phyloP scores from a whole-genome alignment of 2,888 invertebrate genomes.

The Bellardia bayeri region DNA sequence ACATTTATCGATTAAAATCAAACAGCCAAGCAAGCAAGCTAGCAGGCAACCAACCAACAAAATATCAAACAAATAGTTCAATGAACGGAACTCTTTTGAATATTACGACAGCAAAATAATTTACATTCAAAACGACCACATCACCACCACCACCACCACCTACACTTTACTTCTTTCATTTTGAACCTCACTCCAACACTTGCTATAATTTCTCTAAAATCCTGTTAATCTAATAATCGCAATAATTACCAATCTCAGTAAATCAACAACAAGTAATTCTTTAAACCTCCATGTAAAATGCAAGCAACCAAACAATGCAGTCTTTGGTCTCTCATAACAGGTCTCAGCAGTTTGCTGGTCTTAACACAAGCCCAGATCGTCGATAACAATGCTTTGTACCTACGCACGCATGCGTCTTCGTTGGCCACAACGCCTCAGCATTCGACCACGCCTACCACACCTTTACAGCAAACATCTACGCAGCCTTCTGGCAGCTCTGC shows the following conservation, averaged over 20 bases:
- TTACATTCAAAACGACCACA: conserved; percentile 36
- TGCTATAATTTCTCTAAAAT: not conserved
- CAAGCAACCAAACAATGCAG: conserved; percentile 83
- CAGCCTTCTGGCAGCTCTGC: conserved; percentile 74
- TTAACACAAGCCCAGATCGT: conserved; percentile 75
- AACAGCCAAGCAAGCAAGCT: conserved; percentile 24
- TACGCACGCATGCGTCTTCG: conserved; percentile 31
- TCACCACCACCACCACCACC: conserved; percentile 6
- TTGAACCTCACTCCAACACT: not conserved
- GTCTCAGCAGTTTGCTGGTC: conserved; percentile 75
- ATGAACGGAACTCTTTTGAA: conserved; percentile 61
- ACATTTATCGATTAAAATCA: conserved; percentile 68
- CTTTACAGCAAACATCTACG: conserved; percentile 64
- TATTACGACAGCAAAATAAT: conserved; percentile 48
- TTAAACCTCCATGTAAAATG: conserved; percentile 83
- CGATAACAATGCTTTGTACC: conserved; percentile 76
- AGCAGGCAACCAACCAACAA: not conserved
- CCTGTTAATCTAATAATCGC: conserved; percentile 1
- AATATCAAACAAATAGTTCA: conserved; percentile 60
- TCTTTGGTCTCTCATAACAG: conserved; percentile 78
- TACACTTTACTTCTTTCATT: not conserved
- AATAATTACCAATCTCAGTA: conserved; percentile 1
- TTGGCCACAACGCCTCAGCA: conserved; percentile 55
- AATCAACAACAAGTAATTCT: conserved; percentile 36
- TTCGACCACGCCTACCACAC: conserved; percentile 63